These are phyloP conservation scores for Prunella strophiata DNA, from an alignment of 2,797 vertebrate genomes.

Conservation along the genomic window DNA sequence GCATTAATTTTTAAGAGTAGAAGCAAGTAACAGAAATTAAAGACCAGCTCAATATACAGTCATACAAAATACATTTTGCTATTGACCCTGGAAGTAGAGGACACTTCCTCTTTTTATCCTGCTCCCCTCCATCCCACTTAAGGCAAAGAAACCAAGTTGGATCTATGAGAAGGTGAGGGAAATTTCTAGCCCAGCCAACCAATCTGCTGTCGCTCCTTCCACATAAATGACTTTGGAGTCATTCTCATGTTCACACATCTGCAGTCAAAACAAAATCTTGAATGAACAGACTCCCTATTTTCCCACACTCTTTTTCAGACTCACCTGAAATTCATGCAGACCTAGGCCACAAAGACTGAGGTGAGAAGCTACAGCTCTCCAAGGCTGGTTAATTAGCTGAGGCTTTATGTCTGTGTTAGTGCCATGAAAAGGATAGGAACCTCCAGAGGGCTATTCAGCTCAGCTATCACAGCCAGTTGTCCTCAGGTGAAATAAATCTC, in stretches of 20 bases:
- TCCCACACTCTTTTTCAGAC: background rate
- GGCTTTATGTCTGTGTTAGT: background rate
- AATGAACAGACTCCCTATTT: background rate
- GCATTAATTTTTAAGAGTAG: background rate
- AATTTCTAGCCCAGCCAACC: background rate
- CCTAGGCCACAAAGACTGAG: background rate
- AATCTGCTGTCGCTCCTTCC: background rate
- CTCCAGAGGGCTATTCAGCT: background rate
- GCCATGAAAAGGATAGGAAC: background rate
- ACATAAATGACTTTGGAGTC: background rate
- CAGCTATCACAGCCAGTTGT: background rate
- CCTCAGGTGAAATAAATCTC: background rate
- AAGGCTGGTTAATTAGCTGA: background rate
- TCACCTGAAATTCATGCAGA: background rate
- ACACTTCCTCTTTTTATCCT: background rate
- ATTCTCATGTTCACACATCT: background rate
- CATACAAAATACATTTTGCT: background rate
- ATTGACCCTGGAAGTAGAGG: background rate
- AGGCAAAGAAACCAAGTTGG: background rate
- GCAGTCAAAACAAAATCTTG: background rate
- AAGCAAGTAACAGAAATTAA: background rate
- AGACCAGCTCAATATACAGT: background rate
- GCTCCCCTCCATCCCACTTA: background rate
- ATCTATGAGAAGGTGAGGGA: background rate
- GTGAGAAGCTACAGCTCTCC: background rate